These are phyloP conservation scores for Synergus japonicus DNA, from an alignment of 2,888 invertebrate genomes.

Conservation along the genomic window DNA sequence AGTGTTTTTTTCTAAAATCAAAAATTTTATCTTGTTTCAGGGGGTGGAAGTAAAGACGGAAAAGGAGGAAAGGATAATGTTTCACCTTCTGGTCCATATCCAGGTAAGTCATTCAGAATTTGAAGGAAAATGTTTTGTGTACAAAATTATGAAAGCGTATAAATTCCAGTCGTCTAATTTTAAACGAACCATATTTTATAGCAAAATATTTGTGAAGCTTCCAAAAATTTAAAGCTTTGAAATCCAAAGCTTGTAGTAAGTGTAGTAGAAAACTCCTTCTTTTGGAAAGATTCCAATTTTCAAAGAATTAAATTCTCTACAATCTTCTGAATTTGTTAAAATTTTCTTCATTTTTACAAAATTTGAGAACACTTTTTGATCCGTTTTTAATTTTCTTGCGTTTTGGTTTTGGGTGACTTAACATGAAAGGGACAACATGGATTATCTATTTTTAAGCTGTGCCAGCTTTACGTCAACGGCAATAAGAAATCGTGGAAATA, in stretches of 20 bases:
- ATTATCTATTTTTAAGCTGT: slow-evolving; percentile 62
- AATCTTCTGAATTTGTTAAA: not conserved
- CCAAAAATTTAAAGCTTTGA: not conserved
- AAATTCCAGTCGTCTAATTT: not conserved
- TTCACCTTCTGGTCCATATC: slow-evolving; percentile 83
- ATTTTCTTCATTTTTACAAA: not conserved
- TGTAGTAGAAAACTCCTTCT: no score
- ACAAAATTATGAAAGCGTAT: not conserved
- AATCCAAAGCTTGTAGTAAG: not conserved
- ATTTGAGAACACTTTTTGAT: not conserved
- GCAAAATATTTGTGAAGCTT: not conserved
- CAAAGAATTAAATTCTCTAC: no score
- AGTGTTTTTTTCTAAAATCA: slow-evolving; percentile 44
- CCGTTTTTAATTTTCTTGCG: slow-evolving; percentile 46
- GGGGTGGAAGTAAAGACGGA: slow-evolving; percentile 85
- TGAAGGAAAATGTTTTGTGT: not conserved
- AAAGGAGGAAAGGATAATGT: slow-evolving; percentile 85
- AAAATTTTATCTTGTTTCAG: slow-evolving; percentile 79
- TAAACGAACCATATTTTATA: not conserved
- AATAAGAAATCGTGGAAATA: slow-evolving; percentile 65
- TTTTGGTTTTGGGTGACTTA: slow-evolving; percentile 54
- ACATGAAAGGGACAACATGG: slow-evolving; percentile 55
- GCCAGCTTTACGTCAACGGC: slow-evolving; percentile 61
- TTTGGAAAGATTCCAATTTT: no score
- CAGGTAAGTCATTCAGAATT: slow-evolving; percentile 67